Evolutionary conservation across 2,797 vertebrate genomes (phyloP).

Genomic region (Pangasius larnaudii): DNA sequence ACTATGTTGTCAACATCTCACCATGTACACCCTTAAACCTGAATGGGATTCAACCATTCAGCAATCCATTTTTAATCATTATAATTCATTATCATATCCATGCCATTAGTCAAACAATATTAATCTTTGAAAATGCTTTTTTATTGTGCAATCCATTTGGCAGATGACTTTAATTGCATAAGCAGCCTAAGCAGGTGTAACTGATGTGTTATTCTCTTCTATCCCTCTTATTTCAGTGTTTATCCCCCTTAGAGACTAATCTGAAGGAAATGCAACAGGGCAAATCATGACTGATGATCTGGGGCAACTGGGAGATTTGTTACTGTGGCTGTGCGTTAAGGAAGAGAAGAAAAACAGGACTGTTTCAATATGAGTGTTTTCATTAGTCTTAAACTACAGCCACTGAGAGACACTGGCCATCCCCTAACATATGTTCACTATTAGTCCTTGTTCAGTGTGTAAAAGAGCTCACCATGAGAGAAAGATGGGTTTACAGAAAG

Average conservation of each 20-base stretch:
- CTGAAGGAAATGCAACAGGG: slow-evolving; percentile 36
- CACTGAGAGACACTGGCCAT: slow-evolving; percentile 73
- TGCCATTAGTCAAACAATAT: background rate
- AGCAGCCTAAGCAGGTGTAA: background rate
- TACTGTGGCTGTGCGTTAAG: slow-evolving; percentile 56
- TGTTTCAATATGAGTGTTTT: slow-evolving; percentile 75
- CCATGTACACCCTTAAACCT: background rate
- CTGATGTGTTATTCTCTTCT: slow-evolving; percentile 22
- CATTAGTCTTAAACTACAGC: slow-evolving; percentile 75
- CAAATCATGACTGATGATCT: slow-evolving; percentile 50
- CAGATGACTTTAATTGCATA: slow-evolving; percentile 5
- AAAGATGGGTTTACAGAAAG: slow-evolving; percentile 64
- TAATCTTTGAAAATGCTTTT: slow-evolving; percentile 5
- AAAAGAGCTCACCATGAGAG: slow-evolving; percentile 59
- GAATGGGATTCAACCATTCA: background rate
- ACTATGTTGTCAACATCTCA: background rate
- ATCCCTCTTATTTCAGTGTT: slow-evolving; percentile 34
- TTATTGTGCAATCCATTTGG: background rate
- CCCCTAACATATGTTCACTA: slow-evolving; percentile 76
- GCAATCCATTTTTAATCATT: background rate
- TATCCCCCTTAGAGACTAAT: slow-evolving; percentile 41
- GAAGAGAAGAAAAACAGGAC: slow-evolving; percentile 62
- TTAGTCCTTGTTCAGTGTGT: slow-evolving; percentile 67
- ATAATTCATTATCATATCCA: background rate
- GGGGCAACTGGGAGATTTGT: slow-evolving; percentile 42